These are phyloP conservation scores for Formicarius rufipectus DNA, from an alignment of 2,113 vertebrate genomes.

Conservation along the genomic window DNA sequence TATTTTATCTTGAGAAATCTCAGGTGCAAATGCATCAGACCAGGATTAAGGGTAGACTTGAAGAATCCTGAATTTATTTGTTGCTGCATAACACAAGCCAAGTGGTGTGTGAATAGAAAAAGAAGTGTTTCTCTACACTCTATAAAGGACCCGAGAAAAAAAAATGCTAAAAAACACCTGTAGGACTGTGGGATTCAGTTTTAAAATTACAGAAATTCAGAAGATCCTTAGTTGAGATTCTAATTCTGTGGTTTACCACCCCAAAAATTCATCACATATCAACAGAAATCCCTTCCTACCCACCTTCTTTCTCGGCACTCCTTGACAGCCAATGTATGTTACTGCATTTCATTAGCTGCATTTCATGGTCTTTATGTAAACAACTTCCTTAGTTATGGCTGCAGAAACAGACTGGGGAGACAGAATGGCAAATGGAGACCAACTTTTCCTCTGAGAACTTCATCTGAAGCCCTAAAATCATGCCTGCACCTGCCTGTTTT, in stretches of 20 bases:
- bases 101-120: neutral
- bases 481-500: slow-evolving; percentile 7
- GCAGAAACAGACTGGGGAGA: neutral
- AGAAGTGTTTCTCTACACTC: neutral
- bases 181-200: neutral
- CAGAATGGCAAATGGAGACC: neutral
- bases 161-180: neutral
- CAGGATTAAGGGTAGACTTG: neutral
- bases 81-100: neutral
- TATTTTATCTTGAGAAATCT: neutral
- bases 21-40: neutral
- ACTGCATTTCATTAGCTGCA: neutral
- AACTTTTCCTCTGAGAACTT: slow-evolving; percentile 42
- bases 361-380: slow-evolving; percentile 20
- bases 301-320: neutral
- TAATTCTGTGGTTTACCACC: neutral
- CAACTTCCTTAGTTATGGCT: neutral
- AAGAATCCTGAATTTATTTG: neutral
- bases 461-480: slow-evolving; percentile 1
- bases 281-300: neutral
- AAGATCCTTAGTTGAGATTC: neutral
- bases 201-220: neutral
- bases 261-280: neutral
- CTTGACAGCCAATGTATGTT: neutral
- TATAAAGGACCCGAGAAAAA: neutral